Evolutionary conservation across 2,888 invertebrate genomes (phyloP), one percentile per base, ranked within the genome.

Genomic region (Dicroscelio sp.): DNA sequence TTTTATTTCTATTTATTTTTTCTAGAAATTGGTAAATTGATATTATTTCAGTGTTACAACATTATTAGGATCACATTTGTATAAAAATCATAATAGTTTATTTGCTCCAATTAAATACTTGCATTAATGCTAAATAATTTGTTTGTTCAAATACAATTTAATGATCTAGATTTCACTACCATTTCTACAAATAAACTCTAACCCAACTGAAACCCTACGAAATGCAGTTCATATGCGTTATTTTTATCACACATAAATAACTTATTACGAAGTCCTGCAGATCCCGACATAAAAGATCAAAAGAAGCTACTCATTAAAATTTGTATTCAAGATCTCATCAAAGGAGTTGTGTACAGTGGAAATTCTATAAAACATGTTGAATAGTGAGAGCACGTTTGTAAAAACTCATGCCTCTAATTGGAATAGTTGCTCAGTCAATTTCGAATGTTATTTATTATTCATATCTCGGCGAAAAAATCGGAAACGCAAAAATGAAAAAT

Each of bases 1-100:
- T 86, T 76, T 82, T 60, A 84, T 88, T 43, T 65, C 43, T 52
- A n/a, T n/a, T n/a, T n/a, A n/a, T n/a, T n/a, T n/a, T n/a, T n/a
- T n/a, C n/a, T n/a, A n/a, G n/a, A n/a, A n/a, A n/a, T n/a, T n/a
- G n/a, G n/a, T n/a, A n/a, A n/a, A n/a, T n/a, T n/a, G n/a, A n/a
- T n/a, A n/a, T n/a, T n/a, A n/a, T n/a, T n/a, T n/a, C n/a, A n/a
- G n/a, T n/a, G n/a, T n/a, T n/a, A n/a, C n/a, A n/a, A n/a, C n/a
- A n/a, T n/a, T n/a, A n/a, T n/a, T n/a, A n/a, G n/a, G n/a, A n/a
- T n/a, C n/a, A n/a, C n/a, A n/a, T n/a, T n/a, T n/a, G n/a, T n/a
- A n/a, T n/a, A n/a, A n/a, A n/a, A n/a, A n/a, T n/a, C n/a, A n/a
- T n/a, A n/a, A n/a, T n/a, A n/a, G n/a, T n/a, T n/a, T n/a, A n/a